A percentile compares a stretch with the other conserved stretches of the same genome.
These are phyloP conservation scores for Semnornis frantzii DNA, from an alignment of 2,113 vertebrate genomes.

Conservation along the genomic window DNA sequence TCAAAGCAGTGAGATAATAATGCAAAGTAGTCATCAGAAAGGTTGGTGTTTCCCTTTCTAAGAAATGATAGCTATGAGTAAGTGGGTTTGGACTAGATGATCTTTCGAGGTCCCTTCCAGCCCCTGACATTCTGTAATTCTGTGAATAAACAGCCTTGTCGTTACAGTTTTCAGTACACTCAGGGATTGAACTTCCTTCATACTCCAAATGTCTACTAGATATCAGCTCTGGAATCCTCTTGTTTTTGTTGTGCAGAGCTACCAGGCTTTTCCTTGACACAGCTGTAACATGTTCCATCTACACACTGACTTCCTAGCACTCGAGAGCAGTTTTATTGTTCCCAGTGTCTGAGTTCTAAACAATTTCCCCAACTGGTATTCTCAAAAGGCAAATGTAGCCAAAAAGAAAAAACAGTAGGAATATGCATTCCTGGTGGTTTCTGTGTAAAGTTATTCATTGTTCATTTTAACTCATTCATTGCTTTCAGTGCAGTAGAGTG, in stretches of 20 bases:
- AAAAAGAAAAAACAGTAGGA: conserved; percentile 53
- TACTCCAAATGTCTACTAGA: not conserved
- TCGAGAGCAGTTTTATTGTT: conserved; percentile 45
- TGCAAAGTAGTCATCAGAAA: not conserved
- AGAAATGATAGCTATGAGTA: not conserved
- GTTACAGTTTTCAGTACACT: not conserved
- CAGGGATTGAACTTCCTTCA: not conserved
- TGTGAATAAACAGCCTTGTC: not conserved
- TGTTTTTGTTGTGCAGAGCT: not conserved
- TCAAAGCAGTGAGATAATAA: not conserved
- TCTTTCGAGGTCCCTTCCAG: no score
- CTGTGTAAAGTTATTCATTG: conserved; percentile 55
- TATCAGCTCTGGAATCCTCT: not conserved
- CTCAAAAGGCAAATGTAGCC: conserved; percentile 50
- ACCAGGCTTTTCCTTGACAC: not conserved
- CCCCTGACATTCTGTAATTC: no score
- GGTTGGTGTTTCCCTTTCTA: not conserved
- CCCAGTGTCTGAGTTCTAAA: conserved; percentile 22
- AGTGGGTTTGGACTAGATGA: no score
- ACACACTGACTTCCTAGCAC: not conserved
- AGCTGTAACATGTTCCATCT: conserved; percentile 14
- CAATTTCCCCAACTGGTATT: conserved; percentile 48
- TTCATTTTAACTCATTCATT: conserved; percentile 53
- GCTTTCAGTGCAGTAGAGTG: not conserved
- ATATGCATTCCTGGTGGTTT: conserved; percentile 57